phyloP scores from a whole-genome alignment of 2,113 vertebrate genomes.

The Pedetes capensis region DNA sequence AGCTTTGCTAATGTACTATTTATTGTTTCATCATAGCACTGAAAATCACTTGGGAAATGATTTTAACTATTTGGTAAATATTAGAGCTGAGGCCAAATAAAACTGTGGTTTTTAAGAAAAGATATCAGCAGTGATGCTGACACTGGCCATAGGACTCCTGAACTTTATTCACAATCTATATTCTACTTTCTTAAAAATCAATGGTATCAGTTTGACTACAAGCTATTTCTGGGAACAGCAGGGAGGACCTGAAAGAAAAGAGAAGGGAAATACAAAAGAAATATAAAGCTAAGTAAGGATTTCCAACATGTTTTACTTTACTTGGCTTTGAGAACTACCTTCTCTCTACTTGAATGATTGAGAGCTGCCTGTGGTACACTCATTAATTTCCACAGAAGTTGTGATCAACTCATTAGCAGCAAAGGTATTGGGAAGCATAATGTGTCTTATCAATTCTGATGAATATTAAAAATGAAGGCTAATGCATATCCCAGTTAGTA shows the following conservation, averaged over 20 bases:
- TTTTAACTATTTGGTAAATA: constrained; percentile 28
- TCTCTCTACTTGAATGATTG: neutral
- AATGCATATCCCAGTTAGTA: neutral
- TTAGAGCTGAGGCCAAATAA: neutral
- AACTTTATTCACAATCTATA: neutral
- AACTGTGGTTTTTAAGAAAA: neutral
- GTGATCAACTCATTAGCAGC: constrained; percentile 25
- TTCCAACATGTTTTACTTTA: neutral
- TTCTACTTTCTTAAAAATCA: neutral
- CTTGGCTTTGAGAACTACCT: neutral
- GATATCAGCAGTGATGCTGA: neutral
- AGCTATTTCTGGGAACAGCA: neutral
- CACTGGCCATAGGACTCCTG: neutral
- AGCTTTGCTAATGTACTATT: constrained; percentile 29
- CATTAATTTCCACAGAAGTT: neutral
- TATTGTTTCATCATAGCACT: neutral
- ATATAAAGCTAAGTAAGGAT: neutral
- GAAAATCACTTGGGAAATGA: neutral
- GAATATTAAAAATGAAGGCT: constrained; percentile 24
- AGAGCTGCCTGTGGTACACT: neutral
- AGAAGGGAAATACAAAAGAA: neutral
- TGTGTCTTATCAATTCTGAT: neutral
- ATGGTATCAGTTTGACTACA: neutral
- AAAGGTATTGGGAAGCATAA: neutral
- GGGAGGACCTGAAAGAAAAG: neutral